Evolutionary conservation across 2,888 invertebrate genomes (phyloP).

Genomic region (Charanyca ferruginea): DNA sequence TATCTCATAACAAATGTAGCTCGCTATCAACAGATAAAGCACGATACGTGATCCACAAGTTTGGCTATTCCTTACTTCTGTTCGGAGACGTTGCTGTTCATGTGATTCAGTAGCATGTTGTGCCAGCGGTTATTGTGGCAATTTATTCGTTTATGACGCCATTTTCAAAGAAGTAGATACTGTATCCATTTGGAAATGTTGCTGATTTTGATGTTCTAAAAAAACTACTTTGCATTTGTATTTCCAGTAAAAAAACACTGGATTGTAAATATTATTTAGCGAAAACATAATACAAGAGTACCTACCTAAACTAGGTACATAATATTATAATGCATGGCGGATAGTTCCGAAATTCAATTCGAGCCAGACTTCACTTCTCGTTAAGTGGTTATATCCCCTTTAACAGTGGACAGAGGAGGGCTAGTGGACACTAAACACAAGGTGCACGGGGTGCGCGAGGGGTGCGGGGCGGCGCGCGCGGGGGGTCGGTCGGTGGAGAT

Average conservation of each 20-base stretch:
- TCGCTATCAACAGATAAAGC: conserved; percentile 66
- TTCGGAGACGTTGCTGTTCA: background rate
- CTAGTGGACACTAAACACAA: conserved; percentile 85
- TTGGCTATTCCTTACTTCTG: conserved; percentile 10
- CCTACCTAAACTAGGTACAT: conserved; percentile 50
- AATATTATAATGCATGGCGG: conserved; percentile 73
- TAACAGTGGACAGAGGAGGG: conserved; percentile 79
- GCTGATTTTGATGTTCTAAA: conserved; percentile 1
- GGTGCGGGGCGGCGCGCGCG: conserved; percentile 50
- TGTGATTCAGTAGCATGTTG: conserved; percentile 8
- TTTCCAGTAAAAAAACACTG: background rate
- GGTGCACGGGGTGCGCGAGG: conserved; percentile 70
- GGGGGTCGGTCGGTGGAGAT: conserved; percentile 59
- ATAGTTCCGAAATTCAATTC: conserved; percentile 84
- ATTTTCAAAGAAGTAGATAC: background rate
- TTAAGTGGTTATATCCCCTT: conserved; percentile 90
- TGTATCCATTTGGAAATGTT: too few species aligned
- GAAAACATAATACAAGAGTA: conserved; percentile 9
- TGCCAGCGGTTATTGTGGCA: conserved; percentile 52
- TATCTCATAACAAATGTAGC: conserved; percentile 66
- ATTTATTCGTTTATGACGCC: background rate
- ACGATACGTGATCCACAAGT: conserved; percentile 62
- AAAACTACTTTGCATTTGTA: background rate
- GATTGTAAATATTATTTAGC: background rate
- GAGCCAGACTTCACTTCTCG: conserved; percentile 87